Evolutionary conservation across 2,888 invertebrate species (phyloP), one percentile per base, ranked within the genome.

Genomic region (Buathra laborator): DNA sequence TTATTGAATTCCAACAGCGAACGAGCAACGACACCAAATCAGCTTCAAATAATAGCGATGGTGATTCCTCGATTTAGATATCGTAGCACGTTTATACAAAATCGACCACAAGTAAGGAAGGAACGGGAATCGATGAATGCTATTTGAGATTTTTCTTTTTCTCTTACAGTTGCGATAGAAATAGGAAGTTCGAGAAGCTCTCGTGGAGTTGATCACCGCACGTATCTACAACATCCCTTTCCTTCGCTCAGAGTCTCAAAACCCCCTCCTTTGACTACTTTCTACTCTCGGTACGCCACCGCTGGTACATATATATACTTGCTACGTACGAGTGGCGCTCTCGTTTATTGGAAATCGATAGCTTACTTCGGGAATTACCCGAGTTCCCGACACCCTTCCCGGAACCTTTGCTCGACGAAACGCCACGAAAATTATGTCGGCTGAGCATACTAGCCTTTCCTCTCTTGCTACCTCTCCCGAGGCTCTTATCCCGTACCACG

Each of bases 261-360:
- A 76, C 56, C 48, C 44, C 48, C 70, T 12, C n/a, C 64, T 24
- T 37, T 48, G 19, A 32, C 56, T 12, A n/a, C 16, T 4, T 19
- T 43, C 19, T 67, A 56, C 62, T 62, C 62, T 32, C 62, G 62
- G 62, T 62, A 62, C 62, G 62, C 62, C 32, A 32, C 32, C n/a
- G 37, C 53, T 7, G 16, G 29, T 68, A 29, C 46, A 48, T 24
- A 24, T 48, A n/a, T 56, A 67, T 48, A 68, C 48, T 16, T n/a
- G 19, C 32, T 78, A 67, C 46, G 68, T 16, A 43, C 37, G 32
- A 59, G 29, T 48, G 74, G 37, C 46, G 32, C 32, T 62, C 67
- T 64, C 81, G 24, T 81, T 81, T 76, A 81, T 81, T 75, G 81
- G 75, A 51, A 81, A 81, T 81, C 81, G 81, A 81, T 81, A 81